Evolutionary conservation across 1,140 invertebrate genomes (phyloP), one percentile per base, ranked within the genome.

Genomic region (Kradibia gibbosae): DNA sequence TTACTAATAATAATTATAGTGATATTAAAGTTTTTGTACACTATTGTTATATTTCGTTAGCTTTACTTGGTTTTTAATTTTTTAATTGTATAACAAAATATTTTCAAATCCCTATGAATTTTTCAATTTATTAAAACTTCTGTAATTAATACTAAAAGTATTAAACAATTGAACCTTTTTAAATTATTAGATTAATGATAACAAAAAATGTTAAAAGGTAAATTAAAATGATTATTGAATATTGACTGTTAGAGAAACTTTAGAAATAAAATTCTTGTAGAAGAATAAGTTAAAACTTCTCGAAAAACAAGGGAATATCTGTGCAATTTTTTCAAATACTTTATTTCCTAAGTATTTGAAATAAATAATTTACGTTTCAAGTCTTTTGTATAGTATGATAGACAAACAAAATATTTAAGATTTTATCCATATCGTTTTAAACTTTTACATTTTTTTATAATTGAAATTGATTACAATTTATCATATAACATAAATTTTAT

Each of bases 311-410:
- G 82, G 73, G 83, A 80, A 80, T 77, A 82, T 80, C 76, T 83
- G 85, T 80, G 72, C 42, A 65, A 84, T 83, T 72, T 81, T 42
- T 83, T 78, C 84, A 85, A 75, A 81, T 85, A 80, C 39, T 77
- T 67, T 5, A 67, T 39, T 70, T 67, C 60, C 60, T 31, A 50
- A 81, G 34, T 42, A 53, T 34, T 60, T 45, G 20, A 74, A 74
- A 48, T 45, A 62, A 28, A 36, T 72, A 67, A 85, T 80, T 85
- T 80, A 48, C 72, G 25, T 15, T 34, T 67, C 31, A 84, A 82
- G 17, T 25, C 77, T 78, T 53, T 31, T 34, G 28, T 62, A 36
- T 76, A 62, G 48, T 25, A 39, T 13, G 39, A 42, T 25, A 70
- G 39, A 42, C 13, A 70, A 45, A 70, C 28, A 39, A 39, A 31